Conservation (phyloP, 2,113 vertebrate species). For the Pachyramphus minor region DNA sequence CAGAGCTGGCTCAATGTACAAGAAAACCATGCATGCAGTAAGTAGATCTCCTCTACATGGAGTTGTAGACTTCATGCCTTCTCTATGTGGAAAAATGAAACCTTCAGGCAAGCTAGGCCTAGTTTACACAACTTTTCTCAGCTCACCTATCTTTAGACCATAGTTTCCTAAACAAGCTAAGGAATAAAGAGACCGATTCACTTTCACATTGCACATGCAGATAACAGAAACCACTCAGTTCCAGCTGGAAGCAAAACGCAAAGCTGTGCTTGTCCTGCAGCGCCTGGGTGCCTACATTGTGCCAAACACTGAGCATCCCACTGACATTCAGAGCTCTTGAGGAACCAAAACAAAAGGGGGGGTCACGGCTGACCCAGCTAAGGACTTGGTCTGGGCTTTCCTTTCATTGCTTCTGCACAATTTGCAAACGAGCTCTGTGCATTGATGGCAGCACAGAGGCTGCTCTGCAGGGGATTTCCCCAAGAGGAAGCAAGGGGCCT, state of each 20-base stretch:
- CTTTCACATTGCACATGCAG: not conserved
- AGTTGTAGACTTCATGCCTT: not conserved
- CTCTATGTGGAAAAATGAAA: not conserved
- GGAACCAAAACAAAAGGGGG: not conserved
- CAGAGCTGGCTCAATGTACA: not conserved
- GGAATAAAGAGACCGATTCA: fast-evolving
- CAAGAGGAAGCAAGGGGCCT: not conserved
- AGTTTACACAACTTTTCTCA: not conserved
- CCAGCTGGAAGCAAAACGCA: not conserved
- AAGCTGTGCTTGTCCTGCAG: not conserved
- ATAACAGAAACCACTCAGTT: not conserved
- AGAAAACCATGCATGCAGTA: not conserved
- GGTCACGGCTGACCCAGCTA: not conserved
- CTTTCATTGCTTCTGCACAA: not conserved
- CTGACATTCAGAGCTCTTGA: not conserved
- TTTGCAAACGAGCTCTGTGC: not conserved
- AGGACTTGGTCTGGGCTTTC: too few relatives aligned
- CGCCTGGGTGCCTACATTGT: too few relatives aligned
- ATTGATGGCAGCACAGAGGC: not conserved
- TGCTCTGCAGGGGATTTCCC: not conserved
- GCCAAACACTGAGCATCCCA: not conserved
- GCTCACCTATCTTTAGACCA: not conserved
- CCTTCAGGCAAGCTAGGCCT: not conserved
- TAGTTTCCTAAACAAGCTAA: not conserved
- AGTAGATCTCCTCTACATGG: not conserved